Conservation (phyloP, 2,888 invertebrate genomes). For the Erynnis tages region DNA sequence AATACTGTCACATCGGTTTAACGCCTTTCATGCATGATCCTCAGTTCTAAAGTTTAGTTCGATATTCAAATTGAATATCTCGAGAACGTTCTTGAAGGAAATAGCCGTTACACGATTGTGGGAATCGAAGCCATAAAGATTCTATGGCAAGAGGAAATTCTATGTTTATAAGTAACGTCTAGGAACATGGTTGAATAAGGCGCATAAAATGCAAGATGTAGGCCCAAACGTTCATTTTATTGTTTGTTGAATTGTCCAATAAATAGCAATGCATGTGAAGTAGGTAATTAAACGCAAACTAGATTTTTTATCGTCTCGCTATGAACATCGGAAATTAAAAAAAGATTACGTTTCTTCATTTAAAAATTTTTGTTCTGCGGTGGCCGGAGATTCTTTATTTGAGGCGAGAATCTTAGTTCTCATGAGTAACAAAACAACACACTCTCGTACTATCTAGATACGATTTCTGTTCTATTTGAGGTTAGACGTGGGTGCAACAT, state of each 20-base stretch:
- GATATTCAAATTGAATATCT: conserved; percentile 31
- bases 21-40: conserved; percentile 63
- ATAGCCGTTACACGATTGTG: conserved; percentile 22
- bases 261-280: neutral
- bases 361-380: too few species aligned
- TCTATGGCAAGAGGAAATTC: conserved; percentile 6
- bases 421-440: too few species aligned
- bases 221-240: neutral
- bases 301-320: too few species aligned
- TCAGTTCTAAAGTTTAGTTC: conserved; percentile 38
- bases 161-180: conserved; percentile 6
- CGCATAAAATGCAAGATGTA: neutral
- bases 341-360: too few species aligned
- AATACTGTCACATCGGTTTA: conserved; percentile 71
- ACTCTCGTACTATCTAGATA: too few species aligned
- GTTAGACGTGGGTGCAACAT: too few species aligned
- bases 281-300: too few species aligned
- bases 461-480: too few species aligned
- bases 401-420: too few species aligned
- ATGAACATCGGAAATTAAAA: too few species aligned
- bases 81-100: conserved; percentile 18
- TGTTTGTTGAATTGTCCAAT: neutral
- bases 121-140: conserved; percentile 26
- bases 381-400: too few species aligned
- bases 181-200: neutral